Evolutionary conservation across 2,113 vertebrate species (phyloP), one percentile per base, ranked within the genome.

Genomic region (Brachirus orientalis): DNA sequence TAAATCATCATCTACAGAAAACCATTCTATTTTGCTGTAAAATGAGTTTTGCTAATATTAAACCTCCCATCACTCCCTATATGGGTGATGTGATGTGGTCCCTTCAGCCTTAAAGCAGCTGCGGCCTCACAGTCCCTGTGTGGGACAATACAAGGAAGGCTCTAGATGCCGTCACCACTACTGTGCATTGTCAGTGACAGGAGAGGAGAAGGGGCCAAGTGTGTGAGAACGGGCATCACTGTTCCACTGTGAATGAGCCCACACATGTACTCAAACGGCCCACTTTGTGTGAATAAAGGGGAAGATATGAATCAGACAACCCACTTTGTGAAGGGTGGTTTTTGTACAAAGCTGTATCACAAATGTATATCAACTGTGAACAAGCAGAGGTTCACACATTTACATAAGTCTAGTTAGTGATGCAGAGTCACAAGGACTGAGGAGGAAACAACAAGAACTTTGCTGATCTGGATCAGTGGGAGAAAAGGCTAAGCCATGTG

Each of bases 71-170:
- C 10, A 19, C n/a, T 54, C 8, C 5, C 55, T 13, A 2, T 10
- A 8, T 3, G 40, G 17, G 18, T 36, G 47, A 50, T 17, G 46
- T 8, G 33, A 16, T 28, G 17, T 22, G 10, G 38, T 50, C 10
- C 55, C 22, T 55, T 1, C 13, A 8, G 38, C 13, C 3, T 10
- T 43, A 38, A 54, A 68, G 40, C 81, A 88, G 86, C 84, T 83
- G 73, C 28, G 13, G 63, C 53, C 69, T 60, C 44, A 3, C 8
- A 19, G 46, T 47, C 75, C 19, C 19, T 75, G 76, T 17, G 68
- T 76, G 77, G 82, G 80, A 92, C 89, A 92, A 90, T 92, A 68
- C 85, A 68, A 89, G 91, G 90, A 91, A 90, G 84, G 77, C 76
- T 51, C 78, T n/a, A 37, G 82, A 77, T 87, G 85, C 53, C 75